These are phyloP conservation scores for Drosophila lini DNA, from an alignment of 1,140 invertebrate species.

Conservation along the genomic window DNA sequence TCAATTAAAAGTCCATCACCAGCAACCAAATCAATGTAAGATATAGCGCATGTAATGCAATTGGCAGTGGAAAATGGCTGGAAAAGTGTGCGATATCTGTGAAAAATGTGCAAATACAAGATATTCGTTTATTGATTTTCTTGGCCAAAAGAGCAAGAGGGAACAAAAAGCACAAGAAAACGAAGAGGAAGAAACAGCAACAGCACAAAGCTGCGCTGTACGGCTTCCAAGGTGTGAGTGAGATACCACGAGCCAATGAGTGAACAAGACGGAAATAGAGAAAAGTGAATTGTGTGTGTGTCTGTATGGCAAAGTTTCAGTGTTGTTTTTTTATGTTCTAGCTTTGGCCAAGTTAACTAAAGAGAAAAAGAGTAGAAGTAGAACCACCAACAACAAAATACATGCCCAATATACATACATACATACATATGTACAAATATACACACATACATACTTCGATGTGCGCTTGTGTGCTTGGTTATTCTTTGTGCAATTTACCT, in stretches of 20 bases:
- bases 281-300: constrained; percentile 40
- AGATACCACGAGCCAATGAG: constrained; percentile 11
- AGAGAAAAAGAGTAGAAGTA: constrained; percentile 47
- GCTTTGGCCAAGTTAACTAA: constrained; percentile 73
- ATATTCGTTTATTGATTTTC: constrained; percentile 76
- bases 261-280: constrained; percentile 31
- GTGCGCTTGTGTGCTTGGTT: constrained; percentile 20
- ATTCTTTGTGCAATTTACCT: constrained; percentile 69
- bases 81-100: constrained; percentile 50
- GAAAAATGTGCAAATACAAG: constrained; percentile 65
- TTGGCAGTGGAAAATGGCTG: constrained; percentile 20
- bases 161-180: constrained; percentile 44
- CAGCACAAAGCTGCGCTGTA: constrained; percentile 78
- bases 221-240: constrained; percentile 62
- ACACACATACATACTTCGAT: constrained; percentile 2
- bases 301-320: constrained; percentile 61
- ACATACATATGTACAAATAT: background rate
- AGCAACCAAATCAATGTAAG: constrained; percentile 59
- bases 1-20: constrained; percentile 46
- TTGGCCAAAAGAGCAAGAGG: constrained; percentile 48
- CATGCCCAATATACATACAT: background rate
- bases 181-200: constrained; percentile 67
- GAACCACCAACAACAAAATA: constrained; percentile 37
- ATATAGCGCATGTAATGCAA: constrained; percentile 19
- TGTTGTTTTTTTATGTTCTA: constrained; percentile 78